A percentile compares a stretch with the other conserved stretches of the same genome.
Evolutionary conservation across 2,113 vertebrate species (phyloP).

Genomic region (Choloepus hoffmanni): DNA sequence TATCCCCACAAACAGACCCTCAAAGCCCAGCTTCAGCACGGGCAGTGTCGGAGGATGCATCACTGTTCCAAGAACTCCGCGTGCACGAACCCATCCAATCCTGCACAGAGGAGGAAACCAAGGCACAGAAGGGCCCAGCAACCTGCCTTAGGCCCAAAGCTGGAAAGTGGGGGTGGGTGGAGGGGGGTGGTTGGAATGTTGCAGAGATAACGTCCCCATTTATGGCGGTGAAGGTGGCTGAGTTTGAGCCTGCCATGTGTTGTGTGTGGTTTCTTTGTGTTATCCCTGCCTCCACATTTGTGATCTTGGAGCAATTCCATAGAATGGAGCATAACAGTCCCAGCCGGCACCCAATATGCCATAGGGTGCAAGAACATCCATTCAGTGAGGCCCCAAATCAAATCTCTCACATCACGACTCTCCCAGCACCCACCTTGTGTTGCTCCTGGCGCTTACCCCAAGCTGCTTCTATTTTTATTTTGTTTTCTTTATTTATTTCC

Average conservation of each 20-base stretch:
- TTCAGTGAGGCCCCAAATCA: neutral
- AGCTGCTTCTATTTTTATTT: neutral
- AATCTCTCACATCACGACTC: neutral
- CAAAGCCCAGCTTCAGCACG: neutral
- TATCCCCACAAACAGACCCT: neutral
- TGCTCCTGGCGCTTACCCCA: neutral
- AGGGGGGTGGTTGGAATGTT: neutral
- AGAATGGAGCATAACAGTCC: neutral
- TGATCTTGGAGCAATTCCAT: neutral
- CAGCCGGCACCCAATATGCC: neutral
- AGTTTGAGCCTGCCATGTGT: accelerated
- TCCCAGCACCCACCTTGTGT: neutral
- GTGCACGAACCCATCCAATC: neutral
- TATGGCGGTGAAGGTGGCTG: neutral
- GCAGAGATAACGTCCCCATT: neutral
- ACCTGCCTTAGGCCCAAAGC: neutral
- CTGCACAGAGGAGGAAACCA: neutral
- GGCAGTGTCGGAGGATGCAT: neutral
- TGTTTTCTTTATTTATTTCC: neutral
- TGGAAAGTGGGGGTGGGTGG: too few species aligned
- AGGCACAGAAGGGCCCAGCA: neutral
- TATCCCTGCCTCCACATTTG: neutral
- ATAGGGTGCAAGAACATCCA: neutral
- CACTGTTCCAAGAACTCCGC: neutral
- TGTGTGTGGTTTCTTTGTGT: neutral